These are phyloP conservation scores for Ricordea florida DNA, from an alignment of 92 coral and sea anemone species.

Conservation along the genomic window DNA sequence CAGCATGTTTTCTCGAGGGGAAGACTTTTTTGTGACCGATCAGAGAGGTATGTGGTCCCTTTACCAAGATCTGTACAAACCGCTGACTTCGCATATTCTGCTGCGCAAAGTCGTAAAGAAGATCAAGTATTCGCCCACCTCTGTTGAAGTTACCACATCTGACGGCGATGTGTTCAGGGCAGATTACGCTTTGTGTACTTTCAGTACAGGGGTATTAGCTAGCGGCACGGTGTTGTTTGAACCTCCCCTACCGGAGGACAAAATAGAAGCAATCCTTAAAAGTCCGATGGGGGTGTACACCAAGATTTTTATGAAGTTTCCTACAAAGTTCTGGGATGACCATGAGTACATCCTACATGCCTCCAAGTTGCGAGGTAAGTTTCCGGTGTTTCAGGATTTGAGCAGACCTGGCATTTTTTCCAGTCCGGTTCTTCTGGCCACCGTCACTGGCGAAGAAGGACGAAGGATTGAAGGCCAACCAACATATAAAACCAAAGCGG, in stretches of 20 bases:
- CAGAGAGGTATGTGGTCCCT: constrained; percentile 45
- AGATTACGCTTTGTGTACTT: constrained; percentile 73
- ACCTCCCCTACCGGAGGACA: constrained; percentile 77
- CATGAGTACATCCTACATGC: constrained; percentile 56
- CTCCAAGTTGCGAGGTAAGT: constrained; percentile 27
- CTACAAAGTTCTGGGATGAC: too few species aligned
- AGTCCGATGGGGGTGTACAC: constrained; percentile 65
- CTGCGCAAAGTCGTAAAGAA: constrained; percentile 43
- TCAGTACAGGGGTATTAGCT: constrained; percentile 81
- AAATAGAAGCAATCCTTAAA: constrained; percentile 56
- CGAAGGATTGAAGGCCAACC: constrained; percentile 66
- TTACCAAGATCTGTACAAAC: constrained; percentile 22
- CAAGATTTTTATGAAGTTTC: constrained; percentile 68
- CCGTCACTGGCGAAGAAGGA: constrained; percentile 75
- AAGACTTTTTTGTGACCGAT: constrained; percentile 55
- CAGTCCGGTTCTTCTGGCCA: constrained; percentile 62
- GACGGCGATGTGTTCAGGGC: constrained; percentile 68
- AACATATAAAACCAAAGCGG: constrained; percentile 42
- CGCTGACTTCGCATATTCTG: constrained; percentile 26
- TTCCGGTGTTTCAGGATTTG: constrained; percentile 53
- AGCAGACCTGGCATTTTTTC: too few species aligned
- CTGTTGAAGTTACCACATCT: constrained; percentile 48
- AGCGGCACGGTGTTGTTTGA: constrained; percentile 62
- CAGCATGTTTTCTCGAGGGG: constrained; percentile 12
- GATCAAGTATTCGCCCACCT: constrained; percentile 32